These are phyloP conservation scores for Cecidostiba fungosa DNA, from an alignment of 2,888 invertebrate species.

Conservation along the genomic window DNA sequence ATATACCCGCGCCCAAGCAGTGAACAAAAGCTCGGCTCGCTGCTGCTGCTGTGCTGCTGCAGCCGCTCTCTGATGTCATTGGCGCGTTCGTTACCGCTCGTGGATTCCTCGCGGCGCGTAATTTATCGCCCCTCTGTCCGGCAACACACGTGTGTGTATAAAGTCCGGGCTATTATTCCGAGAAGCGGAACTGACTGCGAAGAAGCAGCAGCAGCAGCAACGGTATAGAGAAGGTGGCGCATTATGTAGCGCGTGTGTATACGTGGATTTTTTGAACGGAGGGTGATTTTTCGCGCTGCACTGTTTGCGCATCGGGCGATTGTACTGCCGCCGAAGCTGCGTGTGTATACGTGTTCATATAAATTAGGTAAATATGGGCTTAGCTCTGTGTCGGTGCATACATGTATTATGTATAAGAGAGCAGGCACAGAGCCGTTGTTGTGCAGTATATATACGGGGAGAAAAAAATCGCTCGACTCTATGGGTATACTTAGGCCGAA, in stretches of 20 bases:
- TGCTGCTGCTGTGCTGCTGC: not conserved
- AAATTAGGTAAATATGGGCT: constrained; percentile 56
- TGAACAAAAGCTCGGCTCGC: constrained; percentile 36
- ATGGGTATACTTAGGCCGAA: constrained; percentile 46
- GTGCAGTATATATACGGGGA: not conserved
- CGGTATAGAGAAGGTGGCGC: constrained; percentile 22
- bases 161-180: constrained; percentile 47
- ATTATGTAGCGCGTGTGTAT: constrained; percentile 19
- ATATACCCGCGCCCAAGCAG: not conserved
- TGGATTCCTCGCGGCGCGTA: constrained; percentile 42
- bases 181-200: constrained; percentile 40
- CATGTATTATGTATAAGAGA: constrained; percentile 58
- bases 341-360: constrained; percentile 44
- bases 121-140: constrained; percentile 44
- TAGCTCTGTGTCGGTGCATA: constrained; percentile 23
- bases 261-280: not conserved
- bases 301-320: constrained; percentile 16
- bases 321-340: not conserved
- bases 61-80: constrained; percentile 28
- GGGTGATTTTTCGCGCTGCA: not conserved
- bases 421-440: not conserved
- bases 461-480: constrained; percentile 25
- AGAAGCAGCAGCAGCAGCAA: not conserved
- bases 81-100: constrained; percentile 50
- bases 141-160: not conserved